Evolutionary conservation across 2,888 invertebrate species (phyloP).

Genomic region (Drosophila sordidapex): DNA sequence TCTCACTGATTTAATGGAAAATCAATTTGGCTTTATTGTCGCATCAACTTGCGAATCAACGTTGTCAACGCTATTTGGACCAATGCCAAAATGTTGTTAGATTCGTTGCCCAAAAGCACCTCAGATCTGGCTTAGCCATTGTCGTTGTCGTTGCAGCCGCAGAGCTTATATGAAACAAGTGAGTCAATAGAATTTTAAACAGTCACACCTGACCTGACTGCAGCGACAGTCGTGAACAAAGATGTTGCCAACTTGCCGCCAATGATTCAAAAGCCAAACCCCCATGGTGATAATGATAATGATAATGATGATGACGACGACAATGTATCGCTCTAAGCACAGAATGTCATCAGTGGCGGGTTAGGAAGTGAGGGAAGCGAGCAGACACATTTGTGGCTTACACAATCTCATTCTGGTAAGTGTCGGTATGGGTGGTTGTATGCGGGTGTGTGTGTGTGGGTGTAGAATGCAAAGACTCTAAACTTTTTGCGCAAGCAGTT

Average conservation of each 20-base stretch:
- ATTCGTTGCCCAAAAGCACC: conserved; percentile 11
- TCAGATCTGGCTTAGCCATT: conserved; percentile 4
- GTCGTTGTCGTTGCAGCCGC: conserved; percentile 26
- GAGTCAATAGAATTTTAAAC: conserved; percentile 68
- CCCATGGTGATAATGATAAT: conserved; percentile 35
- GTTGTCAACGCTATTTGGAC: conserved; percentile 5
- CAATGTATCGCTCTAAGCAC: conserved; percentile 45
- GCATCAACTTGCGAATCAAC: conserved; percentile 9
- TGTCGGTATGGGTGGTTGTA: neutral
- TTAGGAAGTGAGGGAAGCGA: neutral
- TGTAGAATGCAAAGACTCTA: conserved; percentile 45
- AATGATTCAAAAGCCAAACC: conserved; percentile 46
- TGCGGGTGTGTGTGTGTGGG: conserved; percentile 8
- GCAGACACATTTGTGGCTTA: conserved; percentile 21
- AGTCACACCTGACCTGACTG: conserved; percentile 42
- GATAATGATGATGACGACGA: conserved; percentile 1
- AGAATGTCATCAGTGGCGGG: conserved; percentile 14
- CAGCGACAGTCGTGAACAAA: conserved; percentile 13
- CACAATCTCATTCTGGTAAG: neutral
- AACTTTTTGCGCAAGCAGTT: conserved; percentile 30
- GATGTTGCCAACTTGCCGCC: conserved; percentile 46
- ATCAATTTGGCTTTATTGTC: conserved; percentile 10
- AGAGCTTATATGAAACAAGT: conserved; percentile 49
- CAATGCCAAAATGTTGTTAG: conserved; percentile 9
- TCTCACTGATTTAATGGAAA: conserved; percentile 1